Evolutionary conservation across 2,888 invertebrate genomes (phyloP).

Genomic region (Micoletzkya japonica): DNA sequence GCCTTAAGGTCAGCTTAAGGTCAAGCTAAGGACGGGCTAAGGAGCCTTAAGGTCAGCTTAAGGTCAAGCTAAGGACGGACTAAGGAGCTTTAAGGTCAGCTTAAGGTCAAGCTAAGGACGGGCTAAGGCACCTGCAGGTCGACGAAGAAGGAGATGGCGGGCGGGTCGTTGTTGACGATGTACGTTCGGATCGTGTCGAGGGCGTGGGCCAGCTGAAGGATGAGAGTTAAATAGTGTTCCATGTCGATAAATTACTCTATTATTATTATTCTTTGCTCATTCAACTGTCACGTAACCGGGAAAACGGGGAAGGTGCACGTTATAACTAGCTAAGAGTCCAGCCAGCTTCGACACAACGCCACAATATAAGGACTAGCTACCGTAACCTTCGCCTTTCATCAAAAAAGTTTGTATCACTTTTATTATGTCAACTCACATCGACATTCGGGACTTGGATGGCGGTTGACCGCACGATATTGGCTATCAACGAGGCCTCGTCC

Average conservation of each 20-base stretch:
- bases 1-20: too few relatives aligned
- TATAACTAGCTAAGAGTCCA: background rate
- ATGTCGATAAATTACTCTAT: too few relatives aligned
- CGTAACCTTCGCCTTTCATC: background rate
- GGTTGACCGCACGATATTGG: constrained; percentile 30
- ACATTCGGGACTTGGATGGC: constrained; percentile 26
- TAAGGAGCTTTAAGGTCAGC: too few relatives aligned
- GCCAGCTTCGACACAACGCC: background rate
- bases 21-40: too few relatives aligned
- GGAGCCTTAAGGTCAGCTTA: too few relatives aligned
- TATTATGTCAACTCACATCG: constrained; percentile 21
- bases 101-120: too few relatives aligned
- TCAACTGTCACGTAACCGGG: background rate
- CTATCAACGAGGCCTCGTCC: constrained; percentile 32
- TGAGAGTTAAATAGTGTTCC: background rate
- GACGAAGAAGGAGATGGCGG: constrained; percentile 32
- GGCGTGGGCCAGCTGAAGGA: constrained; percentile 32
- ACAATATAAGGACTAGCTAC: background rate
- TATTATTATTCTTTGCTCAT: background rate
- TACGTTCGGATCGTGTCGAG: constrained; percentile 34
- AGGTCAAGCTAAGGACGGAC: too few relatives aligned
- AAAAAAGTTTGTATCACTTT: background rate
- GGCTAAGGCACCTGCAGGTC: constrained; percentile 34
- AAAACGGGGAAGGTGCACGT: background rate
- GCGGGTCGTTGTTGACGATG: constrained; percentile 34